phyloP scores from a whole-genome alignment of 2,888 invertebrate genomes.

The Agrotis clavis region DNA sequence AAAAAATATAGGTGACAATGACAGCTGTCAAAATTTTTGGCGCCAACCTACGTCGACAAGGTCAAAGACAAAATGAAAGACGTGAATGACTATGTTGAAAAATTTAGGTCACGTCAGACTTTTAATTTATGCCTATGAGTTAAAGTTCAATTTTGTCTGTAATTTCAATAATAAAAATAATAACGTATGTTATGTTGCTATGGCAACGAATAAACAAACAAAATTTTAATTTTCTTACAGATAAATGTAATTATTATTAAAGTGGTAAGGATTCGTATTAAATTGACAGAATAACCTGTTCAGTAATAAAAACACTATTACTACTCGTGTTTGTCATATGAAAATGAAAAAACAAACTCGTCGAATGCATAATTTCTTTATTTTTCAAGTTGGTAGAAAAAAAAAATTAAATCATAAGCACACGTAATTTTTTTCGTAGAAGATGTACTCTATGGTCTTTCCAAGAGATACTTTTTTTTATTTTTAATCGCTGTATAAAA shows the following conservation, averaged over 20 bases:
- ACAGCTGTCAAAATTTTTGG: constrained; percentile 27
- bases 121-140: not conserved
- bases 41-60: not conserved
- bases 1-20: constrained; percentile 4
- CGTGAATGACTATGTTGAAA: not conserved
- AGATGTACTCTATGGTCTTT: too few relatives aligned
- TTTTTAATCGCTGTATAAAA: too few relatives aligned
- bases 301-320: not conserved
- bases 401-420: not conserved
- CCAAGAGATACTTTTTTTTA: too few relatives aligned
- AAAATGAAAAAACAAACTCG: not conserved
- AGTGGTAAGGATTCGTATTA: constrained; percentile 1
- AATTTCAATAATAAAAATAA: not conserved
- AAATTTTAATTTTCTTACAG: not conserved
- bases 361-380: not conserved
- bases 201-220: constrained; percentile 19
- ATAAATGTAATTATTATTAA: not conserved
- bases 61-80: not conserved
- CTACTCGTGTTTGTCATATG: not conserved
- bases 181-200: not conserved
- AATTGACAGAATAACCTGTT: constrained; percentile 29
- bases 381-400: not conserved
- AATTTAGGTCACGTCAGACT: not conserved
- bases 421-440: too few relatives aligned
- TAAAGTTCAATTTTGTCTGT: not conserved